phyloP scores from a whole-genome alignment of 2,888 invertebrate species.

The Catocala fraxini region DNA sequence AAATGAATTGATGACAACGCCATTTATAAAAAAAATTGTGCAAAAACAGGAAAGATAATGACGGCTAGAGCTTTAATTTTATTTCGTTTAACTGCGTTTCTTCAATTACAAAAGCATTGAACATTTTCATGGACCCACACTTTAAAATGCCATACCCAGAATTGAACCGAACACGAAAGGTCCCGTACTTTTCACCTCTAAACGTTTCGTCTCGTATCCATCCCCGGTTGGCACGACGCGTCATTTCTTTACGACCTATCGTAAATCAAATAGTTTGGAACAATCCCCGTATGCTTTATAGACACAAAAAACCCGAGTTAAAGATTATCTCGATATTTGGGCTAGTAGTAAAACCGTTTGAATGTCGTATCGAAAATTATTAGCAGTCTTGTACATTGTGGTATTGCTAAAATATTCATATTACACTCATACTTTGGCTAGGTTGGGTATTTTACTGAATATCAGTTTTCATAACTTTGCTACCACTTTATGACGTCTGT shows the following conservation, averaged over 20 bases:
- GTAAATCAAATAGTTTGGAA: constrained; percentile 49
- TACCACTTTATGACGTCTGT: too few relatives aligned
- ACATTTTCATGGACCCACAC: neutral
- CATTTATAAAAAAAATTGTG: too few relatives aligned
- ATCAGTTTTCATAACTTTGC: too few relatives aligned
- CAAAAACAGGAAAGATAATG: too few relatives aligned
- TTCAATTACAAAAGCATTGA: neutral
- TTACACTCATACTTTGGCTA: too few relatives aligned
- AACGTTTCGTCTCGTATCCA: constrained; percentile 27
- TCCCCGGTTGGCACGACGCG: constrained; percentile 43
- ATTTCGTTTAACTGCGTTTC: too few relatives aligned
- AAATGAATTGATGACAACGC: too few relatives aligned
- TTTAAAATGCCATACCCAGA: neutral
- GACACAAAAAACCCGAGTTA: constrained; percentile 42
- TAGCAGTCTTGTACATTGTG: constrained; percentile 3
- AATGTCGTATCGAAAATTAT: constrained; percentile 36
- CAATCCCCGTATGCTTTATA: constrained; percentile 41
- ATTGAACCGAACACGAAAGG: neutral
- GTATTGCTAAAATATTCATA: too few relatives aligned
- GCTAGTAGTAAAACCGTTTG: constrained; percentile 32
- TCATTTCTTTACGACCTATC: constrained; percentile 39
- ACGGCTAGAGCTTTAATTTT: too few relatives aligned
- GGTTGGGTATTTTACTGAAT: too few relatives aligned
- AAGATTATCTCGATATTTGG: constrained; percentile 32
- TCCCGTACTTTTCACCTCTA: constrained; percentile 8